phyloP scores from a whole-genome alignment of 2,797 vertebrate species.

The Leptodactylus fallax region DNA sequence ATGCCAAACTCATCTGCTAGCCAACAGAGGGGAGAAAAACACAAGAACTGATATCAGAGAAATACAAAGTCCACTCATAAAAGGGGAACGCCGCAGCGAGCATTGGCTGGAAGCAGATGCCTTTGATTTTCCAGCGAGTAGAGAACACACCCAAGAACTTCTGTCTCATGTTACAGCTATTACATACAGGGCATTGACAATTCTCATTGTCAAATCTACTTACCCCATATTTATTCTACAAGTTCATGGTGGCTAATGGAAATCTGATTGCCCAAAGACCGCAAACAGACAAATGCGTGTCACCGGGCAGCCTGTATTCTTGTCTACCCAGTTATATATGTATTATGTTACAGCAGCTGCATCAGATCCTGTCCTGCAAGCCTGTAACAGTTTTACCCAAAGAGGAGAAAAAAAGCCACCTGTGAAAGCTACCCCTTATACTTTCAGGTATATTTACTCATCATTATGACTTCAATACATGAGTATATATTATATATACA shows the following conservation, averaged over 20 bases:
- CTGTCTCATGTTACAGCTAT: constrained; percentile 6
- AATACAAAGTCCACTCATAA: constrained; percentile 59
- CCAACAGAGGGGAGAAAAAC: neutral
- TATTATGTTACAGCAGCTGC: neutral
- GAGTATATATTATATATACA: too few species aligned
- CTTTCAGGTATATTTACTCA: too few species aligned
- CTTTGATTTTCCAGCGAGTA: neutral
- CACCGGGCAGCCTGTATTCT: too few species aligned
- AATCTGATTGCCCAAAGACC: too few species aligned
- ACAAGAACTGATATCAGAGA: neutral
- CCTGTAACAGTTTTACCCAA: too few species aligned
- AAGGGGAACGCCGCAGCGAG: constrained; percentile 16
- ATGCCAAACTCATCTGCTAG: neutral
- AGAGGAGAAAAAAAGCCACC: too few species aligned
- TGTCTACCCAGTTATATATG: neutral
- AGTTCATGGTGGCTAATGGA: neutral
- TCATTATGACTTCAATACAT: too few species aligned
- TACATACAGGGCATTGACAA: neutral
- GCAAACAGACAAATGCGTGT: too few species aligned
- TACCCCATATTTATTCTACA: neutral
- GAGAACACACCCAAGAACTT: neutral
- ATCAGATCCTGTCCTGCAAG: neutral
- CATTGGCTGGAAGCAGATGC: constrained; percentile 19
- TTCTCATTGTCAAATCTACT: neutral
- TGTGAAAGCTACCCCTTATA: too few species aligned